Base-by-base conservation (phyloP, 2,113 vertebrate genomes). In the Semicossyphus pulcher region DNA sequence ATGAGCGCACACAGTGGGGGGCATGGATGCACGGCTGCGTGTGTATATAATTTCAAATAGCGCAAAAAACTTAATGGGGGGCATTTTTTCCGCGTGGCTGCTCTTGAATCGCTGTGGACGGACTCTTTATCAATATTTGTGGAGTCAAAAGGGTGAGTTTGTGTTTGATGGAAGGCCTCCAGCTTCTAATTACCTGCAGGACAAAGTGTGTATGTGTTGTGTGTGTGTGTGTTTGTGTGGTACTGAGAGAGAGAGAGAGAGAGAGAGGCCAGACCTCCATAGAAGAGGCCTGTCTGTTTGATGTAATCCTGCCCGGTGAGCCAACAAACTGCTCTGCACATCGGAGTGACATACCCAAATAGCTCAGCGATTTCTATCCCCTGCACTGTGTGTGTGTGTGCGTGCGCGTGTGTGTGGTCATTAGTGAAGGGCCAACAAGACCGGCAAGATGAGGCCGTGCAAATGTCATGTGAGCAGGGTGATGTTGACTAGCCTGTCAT, bases 71-170 rank as follows among this genome's bases (percentile, higher is more conserved):
- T 51, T 76, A 49, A 78, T 65, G 60, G 62, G 83, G 80, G 53
- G 48, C 41, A 44, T 61, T 70, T 79, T 37, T 75, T 80, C 71
- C 61, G 75, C 56, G 7, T 34, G 68, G 75, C 32, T 87, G 81
- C 74, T 59, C 32, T 68, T 78, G 66, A 86, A 84, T 77, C 39
- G 28, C 47, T 42, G 47, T 41, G 36, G 84, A 75, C 57, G 66
- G 49, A 80, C 37, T 64, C 76, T 89, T 86, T 74, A 90, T 90
- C 82, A 91, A 90, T 91, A 89, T 89, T 88, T 87, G 84, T 83
- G 49, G 68, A 80, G 81, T 90, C 83, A 78, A 81, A 67, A 72
- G 73, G 63, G 48, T 71, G 48, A 84, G 85, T 82, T 72, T 89
- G 81, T 86, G 83, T 91, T 88, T 88, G 69, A 82, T 87, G 85